Conservation (phyloP, 2,888 invertebrate species). For the Tetragonula carbonaria region DNA sequence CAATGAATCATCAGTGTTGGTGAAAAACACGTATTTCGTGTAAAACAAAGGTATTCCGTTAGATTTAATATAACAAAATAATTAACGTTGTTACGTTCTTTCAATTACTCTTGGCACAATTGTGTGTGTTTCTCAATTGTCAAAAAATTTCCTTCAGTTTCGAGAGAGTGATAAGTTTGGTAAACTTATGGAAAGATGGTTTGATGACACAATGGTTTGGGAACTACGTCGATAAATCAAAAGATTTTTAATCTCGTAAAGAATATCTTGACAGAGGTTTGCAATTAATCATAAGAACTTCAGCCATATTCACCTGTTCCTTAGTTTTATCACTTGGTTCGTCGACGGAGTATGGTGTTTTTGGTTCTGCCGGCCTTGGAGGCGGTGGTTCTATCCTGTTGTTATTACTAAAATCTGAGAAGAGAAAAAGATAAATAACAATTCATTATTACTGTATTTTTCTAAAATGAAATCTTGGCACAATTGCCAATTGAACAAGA, state of each 20-base stretch:
- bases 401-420: conserved; percentile 75
- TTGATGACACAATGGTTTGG: not conserved
- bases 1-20: conserved; percentile 2
- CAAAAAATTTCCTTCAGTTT: not conserved
- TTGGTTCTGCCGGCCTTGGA: conserved; percentile 79
- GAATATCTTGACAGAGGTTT: not conserved
- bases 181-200: no score
- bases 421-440: conserved; percentile 13
- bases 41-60: not conserved
- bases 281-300: conserved; percentile 7
- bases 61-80: not conserved
- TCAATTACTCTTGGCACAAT: not conserved
- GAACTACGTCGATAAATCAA: not conserved
- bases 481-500: not conserved
- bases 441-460: not conserved
- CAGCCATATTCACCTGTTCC: conserved; percentile 72
- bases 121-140: not conserved
- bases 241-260: not conserved
- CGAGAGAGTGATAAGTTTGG: not conserved
- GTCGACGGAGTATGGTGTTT: conserved; percentile 74
- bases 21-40: no score
- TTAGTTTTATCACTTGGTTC: conserved; percentile 76
- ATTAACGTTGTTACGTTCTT: not conserved
- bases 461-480: no score
- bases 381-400: conserved; percentile 79